Evolutionary conservation across 1,140 invertebrate genomes (phyloP).

Genomic region (Semibalanus balanoides): DNA sequence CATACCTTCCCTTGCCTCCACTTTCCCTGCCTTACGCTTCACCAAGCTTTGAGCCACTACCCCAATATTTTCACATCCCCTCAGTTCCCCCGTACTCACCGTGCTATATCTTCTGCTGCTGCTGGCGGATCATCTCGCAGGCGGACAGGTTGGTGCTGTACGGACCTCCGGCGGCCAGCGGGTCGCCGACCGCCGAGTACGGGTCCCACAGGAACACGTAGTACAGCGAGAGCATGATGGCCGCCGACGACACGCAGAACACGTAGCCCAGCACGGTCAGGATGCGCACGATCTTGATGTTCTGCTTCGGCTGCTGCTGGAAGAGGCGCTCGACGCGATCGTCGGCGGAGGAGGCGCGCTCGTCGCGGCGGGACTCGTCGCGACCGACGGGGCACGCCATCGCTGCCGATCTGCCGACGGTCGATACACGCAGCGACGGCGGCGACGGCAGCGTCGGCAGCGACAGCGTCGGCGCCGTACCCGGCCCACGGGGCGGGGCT

Average conservation of each 20-base stretch:
- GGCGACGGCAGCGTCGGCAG: background rate
- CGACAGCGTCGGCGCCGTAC: too few relatives aligned
- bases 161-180: too few relatives aligned
- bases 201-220: constrained; percentile 94
- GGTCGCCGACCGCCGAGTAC: constrained; percentile 27
- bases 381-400: background rate
- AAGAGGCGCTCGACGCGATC: background rate
- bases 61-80: too few relatives aligned
- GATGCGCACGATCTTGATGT: constrained; percentile 76
- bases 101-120: background rate
- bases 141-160: background rate
- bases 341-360: background rate
- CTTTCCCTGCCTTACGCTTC: too few relatives aligned
- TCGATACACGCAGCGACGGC: background rate
- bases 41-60: too few relatives aligned
- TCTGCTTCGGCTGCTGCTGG: constrained; percentile 62
- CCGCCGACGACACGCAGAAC: constrained; percentile 83
- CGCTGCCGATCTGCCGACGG: background rate
- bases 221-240: constrained; percentile 85
- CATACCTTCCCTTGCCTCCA: too few relatives aligned
- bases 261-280: constrained; percentile 90
- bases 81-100: background rate
- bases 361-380: background rate
- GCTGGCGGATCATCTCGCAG: background rate
- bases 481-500: too few relatives aligned